These are phyloP conservation scores for Agapornis roseicollis DNA, from an alignment of 2,113 vertebrate species.

Conservation along the genomic window DNA sequence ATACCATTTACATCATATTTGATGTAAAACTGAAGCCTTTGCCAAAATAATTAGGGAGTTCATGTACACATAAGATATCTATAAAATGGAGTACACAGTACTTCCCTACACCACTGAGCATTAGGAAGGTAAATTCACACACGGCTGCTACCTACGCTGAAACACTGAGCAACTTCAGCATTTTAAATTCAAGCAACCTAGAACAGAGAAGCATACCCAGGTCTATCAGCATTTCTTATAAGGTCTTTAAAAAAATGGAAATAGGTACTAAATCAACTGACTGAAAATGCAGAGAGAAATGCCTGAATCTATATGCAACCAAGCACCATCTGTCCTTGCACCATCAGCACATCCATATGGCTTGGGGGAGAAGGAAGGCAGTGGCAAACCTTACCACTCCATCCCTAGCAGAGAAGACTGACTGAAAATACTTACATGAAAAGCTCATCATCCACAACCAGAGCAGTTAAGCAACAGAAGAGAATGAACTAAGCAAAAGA, in stretches of 20 bases:
- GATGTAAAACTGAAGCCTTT: background rate
- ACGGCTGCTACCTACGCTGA: background rate
- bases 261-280: background rate
- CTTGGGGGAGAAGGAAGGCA: background rate
- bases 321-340: background rate
- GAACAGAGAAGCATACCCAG: background rate
- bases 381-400: background rate
- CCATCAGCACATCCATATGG: background rate
- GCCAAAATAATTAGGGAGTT: background rate
- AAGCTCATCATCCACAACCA: background rate
- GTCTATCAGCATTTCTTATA: background rate
- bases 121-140: background rate
- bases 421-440: background rate
- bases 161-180: background rate
- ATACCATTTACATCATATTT: background rate
- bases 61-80: background rate
- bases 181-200: background rate
- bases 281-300: background rate
- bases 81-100: background rate
- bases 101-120: background rate
- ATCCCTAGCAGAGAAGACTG: background rate
- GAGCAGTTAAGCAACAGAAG: background rate
- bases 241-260: background rate
- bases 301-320: rapidly evolving
- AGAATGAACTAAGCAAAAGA: background rate